phyloP scores from a whole-genome alignment of 2,888 invertebrate species.

The Noctua comes region DNA sequence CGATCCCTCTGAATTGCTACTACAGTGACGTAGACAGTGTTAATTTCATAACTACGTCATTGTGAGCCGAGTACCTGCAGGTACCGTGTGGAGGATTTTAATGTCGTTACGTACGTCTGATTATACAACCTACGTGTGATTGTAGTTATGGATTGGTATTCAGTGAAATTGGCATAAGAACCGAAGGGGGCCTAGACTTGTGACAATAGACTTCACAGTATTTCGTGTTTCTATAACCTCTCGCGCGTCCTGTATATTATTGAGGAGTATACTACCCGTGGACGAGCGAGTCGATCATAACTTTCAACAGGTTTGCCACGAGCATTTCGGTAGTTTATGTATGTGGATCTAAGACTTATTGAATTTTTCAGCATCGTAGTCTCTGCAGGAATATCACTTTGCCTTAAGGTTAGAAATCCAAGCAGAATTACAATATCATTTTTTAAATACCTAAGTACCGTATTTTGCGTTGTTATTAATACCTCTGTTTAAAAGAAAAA shows the following conservation, averaged over 20 bases:
- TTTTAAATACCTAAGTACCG: neutral
- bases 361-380: neutral
- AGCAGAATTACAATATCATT: neutral
- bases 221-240: neutral
- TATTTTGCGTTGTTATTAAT: neutral
- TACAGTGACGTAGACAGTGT: constrained; percentile 38
- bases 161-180: neutral
- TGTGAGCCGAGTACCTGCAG: constrained; percentile 35
- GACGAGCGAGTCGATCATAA: too few relatives aligned
- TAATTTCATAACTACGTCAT: constrained; percentile 60
- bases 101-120: constrained; percentile 20
- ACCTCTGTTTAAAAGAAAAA: too few relatives aligned
- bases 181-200: neutral
- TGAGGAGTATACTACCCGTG: too few relatives aligned
- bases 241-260: too few relatives aligned
- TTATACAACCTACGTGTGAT: neutral
- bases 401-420: neutral
- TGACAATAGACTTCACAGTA: neutral
- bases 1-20: constrained; percentile 27
- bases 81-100: constrained; percentile 10
- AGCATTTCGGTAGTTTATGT: neutral
- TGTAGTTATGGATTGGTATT: neutral
- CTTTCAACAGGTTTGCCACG: neutral
- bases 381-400: neutral
- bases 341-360: neutral